Conservation (phyloP, 2,797 vertebrate species). For the Melanogrammus aeglefinus region DNA sequence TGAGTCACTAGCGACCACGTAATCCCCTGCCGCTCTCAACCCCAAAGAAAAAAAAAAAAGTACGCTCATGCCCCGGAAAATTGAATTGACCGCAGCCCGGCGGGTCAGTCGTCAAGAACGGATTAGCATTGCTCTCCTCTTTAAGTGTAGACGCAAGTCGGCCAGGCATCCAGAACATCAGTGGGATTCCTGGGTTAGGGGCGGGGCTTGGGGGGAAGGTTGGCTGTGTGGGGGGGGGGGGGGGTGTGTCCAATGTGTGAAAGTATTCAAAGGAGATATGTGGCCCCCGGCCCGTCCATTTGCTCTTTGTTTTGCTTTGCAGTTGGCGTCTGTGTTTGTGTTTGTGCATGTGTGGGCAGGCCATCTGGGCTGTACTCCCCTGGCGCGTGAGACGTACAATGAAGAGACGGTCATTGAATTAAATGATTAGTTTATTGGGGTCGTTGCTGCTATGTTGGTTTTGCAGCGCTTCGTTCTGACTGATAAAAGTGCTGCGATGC, state of each 20-base stretch:
- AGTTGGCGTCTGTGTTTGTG: slow-evolving; percentile 48
- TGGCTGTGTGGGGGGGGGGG: neutral
- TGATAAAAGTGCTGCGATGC: neutral
- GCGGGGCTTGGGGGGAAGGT: neutral
- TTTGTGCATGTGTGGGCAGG: neutral
- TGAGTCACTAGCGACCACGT: neutral
- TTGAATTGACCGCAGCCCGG: neutral
- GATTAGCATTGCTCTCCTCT: slow-evolving; percentile 33
- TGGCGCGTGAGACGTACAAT: neutral
- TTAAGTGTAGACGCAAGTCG: slow-evolving; percentile 24
- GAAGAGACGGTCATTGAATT: neutral
- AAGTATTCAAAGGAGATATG: slow-evolving; percentile 63
- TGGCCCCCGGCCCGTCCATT: slow-evolving; percentile 44
- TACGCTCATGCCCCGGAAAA: neutral
- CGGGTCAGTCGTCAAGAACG: slow-evolving; percentile 34
- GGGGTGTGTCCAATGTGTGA: slow-evolving; percentile 18
- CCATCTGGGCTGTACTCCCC: neutral
- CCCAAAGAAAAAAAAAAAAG: too few species aligned
- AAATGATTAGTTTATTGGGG: neutral
- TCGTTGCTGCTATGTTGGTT: neutral
- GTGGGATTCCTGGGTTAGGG: slow-evolving; percentile 34
- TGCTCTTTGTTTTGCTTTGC: slow-evolving; percentile 46
- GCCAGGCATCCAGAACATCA: slow-evolving; percentile 48
- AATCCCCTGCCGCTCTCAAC: too few species aligned
- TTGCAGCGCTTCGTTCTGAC: neutral